Conservation (phyloP, 2,797 vertebrate species). For the Diplodus sargus region DNA sequence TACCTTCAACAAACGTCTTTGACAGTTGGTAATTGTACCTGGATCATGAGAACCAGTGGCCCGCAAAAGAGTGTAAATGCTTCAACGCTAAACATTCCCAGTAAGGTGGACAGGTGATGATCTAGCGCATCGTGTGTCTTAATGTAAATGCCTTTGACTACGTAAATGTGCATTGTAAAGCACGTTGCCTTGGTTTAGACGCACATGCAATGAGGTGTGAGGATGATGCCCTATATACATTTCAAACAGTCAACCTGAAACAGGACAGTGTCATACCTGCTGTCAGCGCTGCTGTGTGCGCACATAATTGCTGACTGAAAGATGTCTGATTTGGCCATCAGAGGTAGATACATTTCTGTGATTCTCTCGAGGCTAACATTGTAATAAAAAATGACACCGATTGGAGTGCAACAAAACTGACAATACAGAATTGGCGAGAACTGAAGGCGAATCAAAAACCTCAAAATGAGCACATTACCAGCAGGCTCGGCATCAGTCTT, state of each 20-base stretch:
- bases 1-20: conserved; percentile 1
- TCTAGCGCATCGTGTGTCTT: not conserved
- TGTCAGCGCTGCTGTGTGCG: not conserved
- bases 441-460: not conserved
- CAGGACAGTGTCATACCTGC: not conserved
- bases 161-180: not conserved
- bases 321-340: not conserved
- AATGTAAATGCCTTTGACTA: conserved; percentile 28
- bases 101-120: conserved; percentile 33
- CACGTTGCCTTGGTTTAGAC: conserved; percentile 28
- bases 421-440: not conserved
- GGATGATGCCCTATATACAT: conserved; percentile 35
- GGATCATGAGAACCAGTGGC: conserved; percentile 28
- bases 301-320: not conserved
- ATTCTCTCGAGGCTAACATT: not conserved
- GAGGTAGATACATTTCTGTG: not conserved
- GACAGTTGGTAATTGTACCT: conserved; percentile 25
- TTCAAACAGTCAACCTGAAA: conserved; percentile 36
- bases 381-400: not conserved
- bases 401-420: not conserved
- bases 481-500: conserved; percentile 10
- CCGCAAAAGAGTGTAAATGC: conserved; percentile 21
- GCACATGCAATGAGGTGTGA: conserved; percentile 37
- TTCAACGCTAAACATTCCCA: conserved; percentile 39
- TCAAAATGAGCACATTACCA: conserved; percentile 11